Percentiles rank a stretch among this genome's conserved stretches.
Evolutionary conservation across 2,797 vertebrate genomes (phyloP).

Genomic region (Liparis tanakae): DNA sequence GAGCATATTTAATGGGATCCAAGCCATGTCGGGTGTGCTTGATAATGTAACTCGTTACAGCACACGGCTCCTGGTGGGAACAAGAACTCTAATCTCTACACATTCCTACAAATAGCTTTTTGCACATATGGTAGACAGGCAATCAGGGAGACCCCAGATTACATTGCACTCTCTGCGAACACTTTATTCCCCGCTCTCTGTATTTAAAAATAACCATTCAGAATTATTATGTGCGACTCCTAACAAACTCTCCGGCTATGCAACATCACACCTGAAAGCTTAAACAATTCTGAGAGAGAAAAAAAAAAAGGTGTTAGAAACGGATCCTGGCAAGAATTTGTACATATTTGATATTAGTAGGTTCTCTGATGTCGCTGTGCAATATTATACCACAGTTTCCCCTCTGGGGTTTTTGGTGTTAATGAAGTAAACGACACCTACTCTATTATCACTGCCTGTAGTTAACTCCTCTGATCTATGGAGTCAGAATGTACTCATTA

Average conservation of each 20-base stretch:
- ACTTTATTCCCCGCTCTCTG: constrained; percentile 22
- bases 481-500: background rate
- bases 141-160: constrained; percentile 31
- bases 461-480: background rate
- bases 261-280: constrained; percentile 8
- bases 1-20: constrained; percentile 48
- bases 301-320: constrained; percentile 20
- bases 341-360: constrained; percentile 22
- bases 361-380: constrained; percentile 6
- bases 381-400: constrained; percentile 19
- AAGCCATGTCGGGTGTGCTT: constrained; percentile 44
- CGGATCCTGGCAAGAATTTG: constrained; percentile 16
- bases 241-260: constrained; percentile 29
- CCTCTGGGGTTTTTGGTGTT: constrained; percentile 4
- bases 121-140: constrained; percentile 13
- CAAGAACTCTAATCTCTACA: constrained; percentile 49
- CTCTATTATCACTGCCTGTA: background rate
- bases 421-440: background rate
- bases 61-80: constrained; percentile 30
- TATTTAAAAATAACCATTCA: constrained; percentile 41
- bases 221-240: constrained; percentile 14
- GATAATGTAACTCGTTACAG: constrained; percentile 45
- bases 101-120: constrained; percentile 38
- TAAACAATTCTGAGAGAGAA: constrained; percentile 4
- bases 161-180: constrained; percentile 15